Conservation (phyloP, 2,888 invertebrate genomes). For the Drosophila lutescens region DNA sequence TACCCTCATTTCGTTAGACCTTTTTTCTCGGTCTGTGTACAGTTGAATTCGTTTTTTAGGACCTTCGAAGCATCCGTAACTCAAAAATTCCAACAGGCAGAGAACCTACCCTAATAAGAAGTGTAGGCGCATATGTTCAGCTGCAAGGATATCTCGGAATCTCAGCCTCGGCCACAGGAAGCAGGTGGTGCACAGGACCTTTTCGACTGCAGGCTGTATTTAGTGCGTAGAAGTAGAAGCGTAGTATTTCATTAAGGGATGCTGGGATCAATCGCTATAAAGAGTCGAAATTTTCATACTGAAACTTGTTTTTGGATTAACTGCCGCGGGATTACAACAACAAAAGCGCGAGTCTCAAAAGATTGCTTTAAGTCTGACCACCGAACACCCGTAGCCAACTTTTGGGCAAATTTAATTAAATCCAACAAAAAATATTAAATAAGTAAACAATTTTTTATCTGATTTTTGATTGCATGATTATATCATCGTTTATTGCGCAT, state of each 20-base stretch:
- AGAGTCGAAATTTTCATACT: neutral
- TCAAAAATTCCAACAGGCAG: conserved; percentile 7
- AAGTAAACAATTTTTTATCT: neutral
- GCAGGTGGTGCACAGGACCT: conserved; percentile 43
- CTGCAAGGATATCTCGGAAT: conserved; percentile 35
- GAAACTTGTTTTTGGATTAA: conserved; percentile 37
- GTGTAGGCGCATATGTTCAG: conserved; percentile 34
- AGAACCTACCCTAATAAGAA: conserved; percentile 25
- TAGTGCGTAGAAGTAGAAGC: conserved; percentile 40
- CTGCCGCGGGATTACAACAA: neutral
- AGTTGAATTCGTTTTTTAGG: conserved; percentile 27
- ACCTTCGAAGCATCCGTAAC: neutral
- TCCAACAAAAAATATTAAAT: conserved; percentile 6
- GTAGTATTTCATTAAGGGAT: conserved; percentile 35
- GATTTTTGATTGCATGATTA: conserved; percentile 14
- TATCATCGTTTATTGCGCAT: conserved; percentile 24
- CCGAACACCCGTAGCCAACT: conserved; percentile 6
- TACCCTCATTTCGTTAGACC: neutral
- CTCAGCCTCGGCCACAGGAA: conserved; percentile 43
- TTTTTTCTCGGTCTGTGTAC: conserved; percentile 10
- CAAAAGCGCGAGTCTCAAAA: conserved; percentile 21
- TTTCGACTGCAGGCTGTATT: conserved; percentile 26
- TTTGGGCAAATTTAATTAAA: conserved; percentile 29
- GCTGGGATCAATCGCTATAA: conserved; percentile 11
- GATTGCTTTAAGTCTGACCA: conserved; percentile 2